Percentiles rank a stretch among this genome's conserved stretches.
These are phyloP conservation scores for Meteorus cinctellus DNA, from an alignment of 2,888 invertebrate genomes.

Conservation along the genomic window DNA sequence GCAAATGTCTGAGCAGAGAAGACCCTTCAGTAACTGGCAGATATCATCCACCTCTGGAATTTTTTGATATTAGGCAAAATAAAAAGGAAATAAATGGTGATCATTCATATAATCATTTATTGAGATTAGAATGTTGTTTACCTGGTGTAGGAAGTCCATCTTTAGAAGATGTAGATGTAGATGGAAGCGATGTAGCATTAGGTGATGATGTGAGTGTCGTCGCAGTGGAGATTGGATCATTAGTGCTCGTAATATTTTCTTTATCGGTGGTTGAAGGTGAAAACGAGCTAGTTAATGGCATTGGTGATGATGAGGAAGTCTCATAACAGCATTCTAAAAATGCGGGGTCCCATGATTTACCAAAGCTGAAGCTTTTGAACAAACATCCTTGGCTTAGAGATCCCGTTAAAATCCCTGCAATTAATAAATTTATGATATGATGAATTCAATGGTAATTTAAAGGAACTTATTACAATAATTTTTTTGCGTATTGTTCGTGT, in stretches of 20 bases:
- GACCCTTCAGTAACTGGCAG: constrained; percentile 74
- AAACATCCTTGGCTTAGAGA: constrained; percentile 76
- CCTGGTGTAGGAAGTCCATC: constrained; percentile 51
- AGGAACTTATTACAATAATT: constrained; percentile 10
- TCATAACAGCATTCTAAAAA: constrained; percentile 79
- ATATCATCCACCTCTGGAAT: constrained; percentile 69
- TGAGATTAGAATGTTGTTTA: constrained; percentile 10
- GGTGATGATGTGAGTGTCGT: constrained; percentile 55
- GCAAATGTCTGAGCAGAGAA: constrained; percentile 86
- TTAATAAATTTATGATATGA: constrained; percentile 9
- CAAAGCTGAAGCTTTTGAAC: constrained; percentile 76
- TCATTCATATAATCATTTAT: constrained; percentile 1
- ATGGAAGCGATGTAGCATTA: constrained; percentile 40
- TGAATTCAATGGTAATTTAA: not conserved
- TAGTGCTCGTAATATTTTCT: not conserved
- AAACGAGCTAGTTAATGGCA: constrained; percentile 43
- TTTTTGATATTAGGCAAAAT: not conserved
- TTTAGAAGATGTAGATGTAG: constrained; percentile 30
- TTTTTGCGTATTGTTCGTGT: not conserved
- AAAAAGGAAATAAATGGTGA: constrained; percentile 20
- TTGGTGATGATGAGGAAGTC: constrained; percentile 60
- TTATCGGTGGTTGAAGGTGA: constrained; percentile 28
- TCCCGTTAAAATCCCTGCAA: constrained; percentile 76
- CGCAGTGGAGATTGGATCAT: constrained; percentile 49
- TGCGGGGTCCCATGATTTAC: constrained; percentile 78